Evolutionary conservation across 2,113 vertebrate species (phyloP), one percentile per base, ranked within the genome.

Genomic region (Pomatorhinus ruficollis): DNA sequence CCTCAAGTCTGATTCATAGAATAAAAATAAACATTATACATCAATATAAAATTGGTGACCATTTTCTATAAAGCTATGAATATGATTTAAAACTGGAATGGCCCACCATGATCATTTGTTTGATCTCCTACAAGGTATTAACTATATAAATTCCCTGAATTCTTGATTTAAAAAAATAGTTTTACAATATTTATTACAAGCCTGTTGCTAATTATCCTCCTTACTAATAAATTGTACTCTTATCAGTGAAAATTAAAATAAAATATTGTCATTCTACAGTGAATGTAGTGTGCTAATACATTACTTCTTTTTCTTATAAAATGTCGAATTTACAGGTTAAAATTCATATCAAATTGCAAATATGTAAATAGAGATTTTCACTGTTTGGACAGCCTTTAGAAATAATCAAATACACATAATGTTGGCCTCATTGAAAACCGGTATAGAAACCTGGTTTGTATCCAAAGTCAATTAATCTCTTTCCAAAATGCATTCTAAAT

Each of bases 401-500:
- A 89, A 69, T 10, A 91, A 33, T 35, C 31, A 40, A 40, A 89
- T 82, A 35, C 10, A 47, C 60, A 54, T 5, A 63, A 30, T 15
- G 50, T 10, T 76, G 47, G 68, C 23, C 44, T 81, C 66, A 57
- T 13, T 86, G 70, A 93, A 96, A 93, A 61, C 40, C 27, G 31
- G 37, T 45, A 57, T 54, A 65, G 83, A 87, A 90, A 94, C 42
- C 74, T 50, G 31, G 69, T 96, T 96, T 92, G 72, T 72, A 90
- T 82, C 85, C 90, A 89, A 94, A 96, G 90, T 61, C 63, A 90
- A 75, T 96, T 93, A 95, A 94, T 93, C 94, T 89, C 65, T 81
- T 94, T 93, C 83, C 76, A 93, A 95, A 97, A 96, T 2, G 2
- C 90, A 91, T 91, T 95, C 82, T 88, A 95, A 97, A 96, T 92